phyloP scores from a whole-genome alignment of 2,888 invertebrate species.

The Epistrophe eligans region DNA sequence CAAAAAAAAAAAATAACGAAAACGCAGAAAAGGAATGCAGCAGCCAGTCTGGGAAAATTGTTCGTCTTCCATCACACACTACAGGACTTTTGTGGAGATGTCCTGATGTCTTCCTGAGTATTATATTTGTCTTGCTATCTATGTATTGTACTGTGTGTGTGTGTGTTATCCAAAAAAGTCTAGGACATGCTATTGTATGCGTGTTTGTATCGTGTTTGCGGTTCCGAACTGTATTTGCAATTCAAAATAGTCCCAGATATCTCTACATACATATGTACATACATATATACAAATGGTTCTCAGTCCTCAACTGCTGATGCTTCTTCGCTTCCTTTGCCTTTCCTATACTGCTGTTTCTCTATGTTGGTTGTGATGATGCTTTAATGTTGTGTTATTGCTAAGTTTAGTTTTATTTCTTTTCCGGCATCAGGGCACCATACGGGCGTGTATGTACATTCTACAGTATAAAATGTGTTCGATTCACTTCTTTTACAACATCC shows the following conservation, averaged over 20 bases:
- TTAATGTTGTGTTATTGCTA: slow-evolving; percentile 63
- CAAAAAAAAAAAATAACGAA: background rate
- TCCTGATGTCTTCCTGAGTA: slow-evolving; percentile 48
- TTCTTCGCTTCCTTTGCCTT: slow-evolving; percentile 10
- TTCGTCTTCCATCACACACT: slow-evolving; percentile 36
- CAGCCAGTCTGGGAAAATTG: slow-evolving; percentile 40
- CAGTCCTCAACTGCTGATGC: background rate
- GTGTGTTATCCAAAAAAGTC: slow-evolving; percentile 40
- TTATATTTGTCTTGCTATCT: slow-evolving; percentile 16
- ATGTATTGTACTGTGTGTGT: background rate
- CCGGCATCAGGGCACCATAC: slow-evolving; percentile 49
- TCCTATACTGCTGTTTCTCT: slow-evolving; percentile 13
- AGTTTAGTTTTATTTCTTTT: slow-evolving; percentile 71
- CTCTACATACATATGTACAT: slow-evolving; percentile 38
- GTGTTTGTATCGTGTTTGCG: slow-evolving; percentile 44
- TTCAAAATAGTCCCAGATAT: slow-evolving; percentile 68
- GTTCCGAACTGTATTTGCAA: slow-evolving; percentile 70
- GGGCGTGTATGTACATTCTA: slow-evolving; percentile 32
- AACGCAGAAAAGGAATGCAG: slow-evolving; percentile 21
- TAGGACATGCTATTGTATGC: slow-evolving; percentile 58
- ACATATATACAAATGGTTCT: background rate
- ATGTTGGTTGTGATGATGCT: slow-evolving; percentile 43
- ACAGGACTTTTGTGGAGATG: background rate
- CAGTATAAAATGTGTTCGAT: slow-evolving; percentile 20
- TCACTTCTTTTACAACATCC: slow-evolving; percentile 57